Conservation (phyloP, 2,888 invertebrate species). For the Pristionchus entomophagus region DNA sequence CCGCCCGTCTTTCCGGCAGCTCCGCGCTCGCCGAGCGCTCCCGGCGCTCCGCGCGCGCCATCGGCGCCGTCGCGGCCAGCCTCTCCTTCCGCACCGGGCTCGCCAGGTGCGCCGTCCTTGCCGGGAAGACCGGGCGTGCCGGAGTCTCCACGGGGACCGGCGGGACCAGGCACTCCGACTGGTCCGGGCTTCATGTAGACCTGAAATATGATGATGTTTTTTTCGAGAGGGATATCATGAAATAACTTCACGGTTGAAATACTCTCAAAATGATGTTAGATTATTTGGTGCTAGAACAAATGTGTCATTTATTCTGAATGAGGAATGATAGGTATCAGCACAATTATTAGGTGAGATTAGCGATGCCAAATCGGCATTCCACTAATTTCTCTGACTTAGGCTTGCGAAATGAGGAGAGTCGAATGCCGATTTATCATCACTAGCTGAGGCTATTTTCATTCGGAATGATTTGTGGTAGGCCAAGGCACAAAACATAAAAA, state of each 20-base stretch:
- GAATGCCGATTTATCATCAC: no score
- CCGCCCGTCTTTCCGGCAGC: slow-evolving; percentile 33
- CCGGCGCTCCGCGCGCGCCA: slow-evolving; percentile 50
- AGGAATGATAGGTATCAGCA: no score
- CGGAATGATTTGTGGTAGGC: no score
- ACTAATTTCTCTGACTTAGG: no score
- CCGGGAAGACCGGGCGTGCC: slow-evolving; percentile 41
- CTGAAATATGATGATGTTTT: neutral
- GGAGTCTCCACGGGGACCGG: slow-evolving; percentile 36
- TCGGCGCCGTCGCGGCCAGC: slow-evolving; percentile 51
- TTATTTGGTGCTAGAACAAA: no score
- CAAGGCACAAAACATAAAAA: no score
- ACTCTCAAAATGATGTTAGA: neutral
- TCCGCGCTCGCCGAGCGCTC: neutral
- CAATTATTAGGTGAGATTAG: no score
- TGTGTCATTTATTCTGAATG: no score
- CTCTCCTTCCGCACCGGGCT: neutral
- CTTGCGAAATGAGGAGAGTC: no score
- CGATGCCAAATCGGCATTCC: no score
- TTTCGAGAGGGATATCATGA: neutral
- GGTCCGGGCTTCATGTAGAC: slow-evolving; percentile 19
- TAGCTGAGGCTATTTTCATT: no score
- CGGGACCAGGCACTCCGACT: slow-evolving; percentile 50
- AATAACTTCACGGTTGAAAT: no score
- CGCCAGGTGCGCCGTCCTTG: slow-evolving; percentile 23